A percentile compares a stretch with the other conserved stretches of the same genome.
These are phyloP conservation scores for Agapostemon virescens DNA, from an alignment of 2,888 invertebrate species.

Conservation along the genomic window DNA sequence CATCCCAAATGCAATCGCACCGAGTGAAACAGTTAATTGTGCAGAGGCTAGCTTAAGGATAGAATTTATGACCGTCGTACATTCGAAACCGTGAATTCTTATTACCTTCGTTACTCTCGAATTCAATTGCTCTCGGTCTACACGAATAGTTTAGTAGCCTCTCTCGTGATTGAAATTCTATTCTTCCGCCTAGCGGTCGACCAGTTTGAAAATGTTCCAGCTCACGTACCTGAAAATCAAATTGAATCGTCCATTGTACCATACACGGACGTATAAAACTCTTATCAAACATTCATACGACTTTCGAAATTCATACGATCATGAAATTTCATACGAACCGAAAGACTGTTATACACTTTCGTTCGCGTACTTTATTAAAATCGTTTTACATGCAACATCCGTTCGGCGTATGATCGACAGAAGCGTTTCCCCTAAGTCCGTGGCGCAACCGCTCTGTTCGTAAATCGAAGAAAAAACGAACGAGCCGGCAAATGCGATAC, in stretches of 20 bases:
- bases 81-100: conserved; percentile 7
- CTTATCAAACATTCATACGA: not conserved
- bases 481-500: conserved; percentile 39
- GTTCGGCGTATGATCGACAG: not conserved
- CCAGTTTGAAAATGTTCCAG: not conserved
- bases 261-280: not conserved
- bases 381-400: not conserved
- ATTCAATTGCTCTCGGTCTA: conserved; percentile 6
- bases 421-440: not conserved
- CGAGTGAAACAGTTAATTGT: conserved; percentile 11
- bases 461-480: conserved; percentile 34
- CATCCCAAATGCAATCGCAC: conserved; percentile 18
- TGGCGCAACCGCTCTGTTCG: conserved; percentile 3
- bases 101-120: conserved; percentile 16
- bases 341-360: not conserved
- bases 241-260: not conserved
- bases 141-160: conserved; percentile 17
- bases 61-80: conserved; percentile 17
- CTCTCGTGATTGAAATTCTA: not conserved
- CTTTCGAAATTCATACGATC: not conserved
- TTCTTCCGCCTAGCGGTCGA: not conserved
- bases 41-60: not conserved
- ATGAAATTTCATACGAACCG: too few relatives aligned
- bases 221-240: not conserved
- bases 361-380: not conserved